Conservation (phyloP, 1,140 invertebrate species). For the Papilio helenus region DNA sequence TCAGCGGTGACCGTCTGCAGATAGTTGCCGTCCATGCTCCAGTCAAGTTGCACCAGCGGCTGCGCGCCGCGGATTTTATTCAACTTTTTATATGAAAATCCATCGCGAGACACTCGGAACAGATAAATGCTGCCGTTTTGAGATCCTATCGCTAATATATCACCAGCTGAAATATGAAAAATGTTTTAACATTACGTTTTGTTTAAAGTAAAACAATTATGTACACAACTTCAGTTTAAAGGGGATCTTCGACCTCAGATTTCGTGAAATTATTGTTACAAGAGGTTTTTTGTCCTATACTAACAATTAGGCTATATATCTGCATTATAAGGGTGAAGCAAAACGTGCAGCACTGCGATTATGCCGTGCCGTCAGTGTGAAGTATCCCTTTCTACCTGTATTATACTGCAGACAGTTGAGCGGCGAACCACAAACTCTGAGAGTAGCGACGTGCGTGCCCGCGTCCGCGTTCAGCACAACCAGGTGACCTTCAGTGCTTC, state of each 20-base stretch:
- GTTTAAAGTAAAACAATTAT: background rate
- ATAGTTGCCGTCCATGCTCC: conserved; percentile 94
- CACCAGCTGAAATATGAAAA: conserved; percentile 88
- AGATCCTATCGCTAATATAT: conserved; percentile 94
- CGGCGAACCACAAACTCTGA: conserved; percentile 93
- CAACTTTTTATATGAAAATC: conserved; percentile 93
- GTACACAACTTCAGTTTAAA: background rate
- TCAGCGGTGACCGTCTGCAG: conserved; percentile 96
- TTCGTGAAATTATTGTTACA: too few species aligned
- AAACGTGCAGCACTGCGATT: too few species aligned
- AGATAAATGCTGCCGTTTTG: conserved; percentile 94
- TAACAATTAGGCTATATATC: background rate
- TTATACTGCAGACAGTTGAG: conserved; percentile 93
- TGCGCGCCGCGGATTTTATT: conserved; percentile 93
- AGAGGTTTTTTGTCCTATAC: too few species aligned
- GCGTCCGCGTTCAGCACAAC: conserved; percentile 92
- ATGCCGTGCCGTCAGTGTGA: too few species aligned
- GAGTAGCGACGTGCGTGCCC: conserved; percentile 91
- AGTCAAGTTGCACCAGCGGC: conserved; percentile 93
- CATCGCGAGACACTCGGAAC: conserved; percentile 92
- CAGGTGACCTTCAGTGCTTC: conserved; percentile 94
- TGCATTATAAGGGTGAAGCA: background rate
- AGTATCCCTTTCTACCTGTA: conserved; percentile 85
- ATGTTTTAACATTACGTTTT: background rate
- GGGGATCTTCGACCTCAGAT: background rate